A percentile compares a stretch with the other conserved stretches of the same genome.
These are phyloP conservation scores for Herpailurus yagouaroundi DNA, from an alignment of 2,113 vertebrate genomes.

Conservation along the genomic window DNA sequence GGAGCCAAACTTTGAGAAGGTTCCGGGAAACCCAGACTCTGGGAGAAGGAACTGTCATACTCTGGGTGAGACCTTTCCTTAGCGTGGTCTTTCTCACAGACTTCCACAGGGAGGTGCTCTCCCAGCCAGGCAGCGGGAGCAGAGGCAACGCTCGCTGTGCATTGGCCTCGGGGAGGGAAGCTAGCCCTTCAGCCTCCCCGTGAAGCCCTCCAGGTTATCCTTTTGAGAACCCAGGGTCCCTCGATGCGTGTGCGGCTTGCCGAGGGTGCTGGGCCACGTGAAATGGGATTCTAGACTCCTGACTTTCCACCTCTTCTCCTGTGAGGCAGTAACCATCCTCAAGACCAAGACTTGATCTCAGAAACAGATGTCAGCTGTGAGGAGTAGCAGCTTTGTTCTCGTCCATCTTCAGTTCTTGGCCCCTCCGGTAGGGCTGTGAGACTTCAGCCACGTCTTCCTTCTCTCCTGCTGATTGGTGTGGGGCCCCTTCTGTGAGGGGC, in stretches of 20 bases:
- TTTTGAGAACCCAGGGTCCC: not conserved
- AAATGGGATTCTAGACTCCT: too few species aligned
- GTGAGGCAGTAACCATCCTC: not conserved
- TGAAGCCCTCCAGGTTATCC: not conserved
- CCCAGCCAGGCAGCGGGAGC: not conserved
- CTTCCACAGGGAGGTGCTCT: not conserved
- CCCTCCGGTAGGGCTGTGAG: not conserved
- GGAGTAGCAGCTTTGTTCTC: not conserved
- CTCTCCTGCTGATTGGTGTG: not conserved
- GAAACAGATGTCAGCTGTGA: rapidly evolving
- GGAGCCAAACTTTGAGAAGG: not conserved
- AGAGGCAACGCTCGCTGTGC: rapidly evolving
- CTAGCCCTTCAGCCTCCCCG: not conserved
- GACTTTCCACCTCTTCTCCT: not conserved
- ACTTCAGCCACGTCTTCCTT: not conserved
- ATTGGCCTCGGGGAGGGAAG: not conserved
- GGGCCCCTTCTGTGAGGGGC: not conserved
- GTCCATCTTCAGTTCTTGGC: rapidly evolving
- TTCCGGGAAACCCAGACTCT: not conserved
- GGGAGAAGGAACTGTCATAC: not conserved
- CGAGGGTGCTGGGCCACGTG: not conserved
- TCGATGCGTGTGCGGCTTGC: rapidly evolving
- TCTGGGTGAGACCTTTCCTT: not conserved
- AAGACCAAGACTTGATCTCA: not conserved
- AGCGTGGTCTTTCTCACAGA: not conserved